Evolutionary conservation across 2,113 vertebrate genomes (phyloP).

Genomic region (Ictalurus punctatus): DNA sequence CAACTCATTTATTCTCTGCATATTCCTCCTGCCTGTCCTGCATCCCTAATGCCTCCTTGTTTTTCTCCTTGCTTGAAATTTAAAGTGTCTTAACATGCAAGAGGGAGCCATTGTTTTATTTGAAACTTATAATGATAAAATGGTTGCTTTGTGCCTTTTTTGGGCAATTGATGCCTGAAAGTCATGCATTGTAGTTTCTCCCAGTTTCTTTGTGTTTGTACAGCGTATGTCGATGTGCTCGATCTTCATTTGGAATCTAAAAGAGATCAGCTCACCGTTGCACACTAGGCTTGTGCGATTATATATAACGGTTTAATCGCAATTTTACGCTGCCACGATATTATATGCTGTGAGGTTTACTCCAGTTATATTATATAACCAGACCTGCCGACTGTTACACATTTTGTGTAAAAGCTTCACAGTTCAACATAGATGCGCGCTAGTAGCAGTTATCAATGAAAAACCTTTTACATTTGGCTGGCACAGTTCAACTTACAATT

Average conservation of each 20-base stretch:
- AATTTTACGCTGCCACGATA: neutral
- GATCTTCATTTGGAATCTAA: conserved; percentile 32
- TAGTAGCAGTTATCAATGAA: neutral
- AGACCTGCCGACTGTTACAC: neutral
- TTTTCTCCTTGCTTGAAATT: conserved; percentile 44
- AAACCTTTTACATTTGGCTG: neutral
- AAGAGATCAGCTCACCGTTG: conserved; percentile 12
- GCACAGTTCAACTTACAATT: neutral
- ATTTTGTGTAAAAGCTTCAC: neutral
- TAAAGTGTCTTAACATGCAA: conserved; percentile 19
- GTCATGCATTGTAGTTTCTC: neutral
- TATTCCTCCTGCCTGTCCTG: conserved; percentile 67
- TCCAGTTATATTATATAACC: neutral
- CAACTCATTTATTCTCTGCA: conserved; percentile 76
- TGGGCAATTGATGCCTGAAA: neutral
- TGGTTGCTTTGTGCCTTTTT: neutral
- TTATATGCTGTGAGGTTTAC: neutral
- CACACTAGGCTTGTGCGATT: neutral
- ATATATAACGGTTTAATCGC: neutral
- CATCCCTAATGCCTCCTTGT: conserved; percentile 68
- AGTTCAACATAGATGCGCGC: neutral
- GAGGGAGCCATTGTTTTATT: conserved; percentile 31
- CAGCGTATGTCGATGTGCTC: neutral
- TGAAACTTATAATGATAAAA: conserved; percentile 20
- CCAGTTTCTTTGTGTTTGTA: neutral